A percentile compares a stretch with the other conserved stretches of the same genome.
These are phyloP conservation scores for Branchellion lobata DNA, from an alignment of 2,888 invertebrate genomes.

Conservation along the genomic window DNA sequence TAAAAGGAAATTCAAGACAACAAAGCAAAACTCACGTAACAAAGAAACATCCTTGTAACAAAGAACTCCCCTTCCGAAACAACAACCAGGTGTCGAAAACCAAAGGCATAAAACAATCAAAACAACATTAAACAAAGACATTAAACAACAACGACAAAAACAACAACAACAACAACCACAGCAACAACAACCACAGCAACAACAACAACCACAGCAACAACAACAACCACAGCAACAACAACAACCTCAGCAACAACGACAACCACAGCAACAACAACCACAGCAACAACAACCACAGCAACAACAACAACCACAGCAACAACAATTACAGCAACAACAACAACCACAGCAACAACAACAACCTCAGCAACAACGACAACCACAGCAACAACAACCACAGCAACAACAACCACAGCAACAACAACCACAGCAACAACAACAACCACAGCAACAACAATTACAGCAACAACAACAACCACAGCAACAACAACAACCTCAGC, in stretches of 20 bases:
- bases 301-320: not conserved
- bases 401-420: not conserved
- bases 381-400: not conserved
- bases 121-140: not conserved
- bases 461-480: too few species aligned
- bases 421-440: too few species aligned
- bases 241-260: not conserved
- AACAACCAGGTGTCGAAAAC: too few species aligned
- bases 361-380: not conserved
- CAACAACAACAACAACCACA: constrained; percentile 2
- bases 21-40: too few species aligned
- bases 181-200: not conserved
- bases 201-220: not conserved
- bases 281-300: not conserved
- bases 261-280: not conserved
- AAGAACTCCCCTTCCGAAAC: too few species aligned
- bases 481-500: too few species aligned
- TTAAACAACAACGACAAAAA: not conserved
- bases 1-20: too few species aligned
- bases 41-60: too few species aligned
- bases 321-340: not conserved
- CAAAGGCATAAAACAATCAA: too few species aligned
- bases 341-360: not conserved
- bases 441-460: too few species aligned
- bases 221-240: constrained; percentile 15